A percentile compares a stretch with the other conserved stretches of the same genome.
Conservation (phyloP, 2,888 invertebrate species). For the Iphiclides podalirius region DNA sequence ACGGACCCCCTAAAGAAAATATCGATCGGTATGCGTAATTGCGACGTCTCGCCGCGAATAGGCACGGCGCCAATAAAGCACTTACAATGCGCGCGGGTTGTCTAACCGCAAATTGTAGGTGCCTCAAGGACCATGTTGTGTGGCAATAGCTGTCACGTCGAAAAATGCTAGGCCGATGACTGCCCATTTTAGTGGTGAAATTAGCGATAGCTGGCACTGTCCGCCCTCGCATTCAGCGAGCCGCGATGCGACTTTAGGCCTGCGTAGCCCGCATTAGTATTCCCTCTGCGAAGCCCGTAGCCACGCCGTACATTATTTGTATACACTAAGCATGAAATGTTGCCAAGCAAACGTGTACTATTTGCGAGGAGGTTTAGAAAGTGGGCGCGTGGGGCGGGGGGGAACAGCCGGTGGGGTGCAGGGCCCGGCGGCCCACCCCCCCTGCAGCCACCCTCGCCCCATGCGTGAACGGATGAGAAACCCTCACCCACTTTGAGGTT, state of each 20-base stretch:
- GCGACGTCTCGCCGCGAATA: too few relatives aligned
- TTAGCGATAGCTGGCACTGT: neutral
- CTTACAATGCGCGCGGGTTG: too few relatives aligned
- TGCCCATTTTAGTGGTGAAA: too few relatives aligned
- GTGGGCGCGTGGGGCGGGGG: slow-evolving; percentile 52
- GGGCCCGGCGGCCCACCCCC: slow-evolving; percentile 39
- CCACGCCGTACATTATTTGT: slow-evolving; percentile 74
- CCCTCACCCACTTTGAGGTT: slow-evolving; percentile 68
- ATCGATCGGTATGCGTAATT: too few relatives aligned
- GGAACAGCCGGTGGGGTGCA: slow-evolving; percentile 31
- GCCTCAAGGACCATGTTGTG: too few relatives aligned
- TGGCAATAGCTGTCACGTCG: too few relatives aligned
- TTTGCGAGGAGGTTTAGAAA: slow-evolving; percentile 79
- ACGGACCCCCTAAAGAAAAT: too few relatives aligned
- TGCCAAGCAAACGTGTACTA: slow-evolving; percentile 78
- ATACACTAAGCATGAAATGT: slow-evolving; percentile 80
- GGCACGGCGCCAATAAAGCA: too few relatives aligned
- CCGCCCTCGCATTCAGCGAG: neutral
- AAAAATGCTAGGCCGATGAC: too few relatives aligned
- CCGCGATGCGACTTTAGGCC: slow-evolving; percentile 36
- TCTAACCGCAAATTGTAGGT: too few relatives aligned
- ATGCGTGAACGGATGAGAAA: slow-evolving; percentile 68
- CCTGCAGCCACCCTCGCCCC: slow-evolving; percentile 43
- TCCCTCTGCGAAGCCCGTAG: slow-evolving; percentile 72
- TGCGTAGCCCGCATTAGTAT: slow-evolving; percentile 59